Conservation (phyloP, 2,888 invertebrate genomes). For the Tillus elongatus region DNA sequence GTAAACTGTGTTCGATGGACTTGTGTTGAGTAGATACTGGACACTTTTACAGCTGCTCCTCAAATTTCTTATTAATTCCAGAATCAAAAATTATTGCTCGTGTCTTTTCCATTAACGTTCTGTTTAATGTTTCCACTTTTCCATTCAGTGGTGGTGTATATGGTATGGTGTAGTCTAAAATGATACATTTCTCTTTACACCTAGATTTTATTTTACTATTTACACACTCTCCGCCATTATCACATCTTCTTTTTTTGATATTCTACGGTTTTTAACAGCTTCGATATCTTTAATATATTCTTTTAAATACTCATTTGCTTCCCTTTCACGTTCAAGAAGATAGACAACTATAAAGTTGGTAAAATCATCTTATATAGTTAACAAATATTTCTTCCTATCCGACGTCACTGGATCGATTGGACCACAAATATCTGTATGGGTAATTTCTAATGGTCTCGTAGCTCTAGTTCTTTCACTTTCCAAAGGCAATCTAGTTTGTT, state of each 20-base stretch:
- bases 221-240: constrained; percentile 13
- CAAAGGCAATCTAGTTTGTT: constrained; percentile 7
- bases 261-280: constrained; percentile 8
- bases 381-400: constrained; percentile 1
- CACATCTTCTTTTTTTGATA: constrained; percentile 12
- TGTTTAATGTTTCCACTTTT: background rate
- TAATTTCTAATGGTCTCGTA: constrained; percentile 8
- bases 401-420: constrained; percentile 4
- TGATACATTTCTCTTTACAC: background rate
- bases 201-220: background rate
- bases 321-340: constrained; percentile 13
- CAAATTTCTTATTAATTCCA: background rate
- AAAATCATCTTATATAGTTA: constrained; percentile 5
- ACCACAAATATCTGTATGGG: constrained; percentile 7
- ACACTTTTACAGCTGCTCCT: background rate
- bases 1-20: too few relatives aligned
- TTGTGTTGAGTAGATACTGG: too few relatives aligned
- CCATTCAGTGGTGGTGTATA: background rate
- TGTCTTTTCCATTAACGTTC: constrained; percentile 3
- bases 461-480: constrained; percentile 7
- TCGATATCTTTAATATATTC: constrained; percentile 12
- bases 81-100: constrained; percentile 3
- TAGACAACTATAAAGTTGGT: constrained; percentile 20
- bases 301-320: constrained; percentile 11
- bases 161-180: background rate